These are phyloP conservation scores for Labroides dimidiatus DNA, from an alignment of 2,797 vertebrate species.

Conservation along the genomic window DNA sequence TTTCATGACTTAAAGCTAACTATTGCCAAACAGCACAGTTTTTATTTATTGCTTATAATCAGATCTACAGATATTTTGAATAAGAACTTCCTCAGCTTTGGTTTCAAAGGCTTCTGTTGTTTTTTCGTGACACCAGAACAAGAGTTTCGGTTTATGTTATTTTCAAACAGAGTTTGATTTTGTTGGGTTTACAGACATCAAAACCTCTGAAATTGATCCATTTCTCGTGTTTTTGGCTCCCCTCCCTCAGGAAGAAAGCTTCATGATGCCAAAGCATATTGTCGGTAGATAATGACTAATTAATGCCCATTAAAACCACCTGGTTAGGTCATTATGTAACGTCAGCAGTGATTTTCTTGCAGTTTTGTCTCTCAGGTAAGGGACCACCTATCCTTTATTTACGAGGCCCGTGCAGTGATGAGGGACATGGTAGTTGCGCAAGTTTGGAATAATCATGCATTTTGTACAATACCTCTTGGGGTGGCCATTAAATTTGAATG, in stretches of 20 bases:
- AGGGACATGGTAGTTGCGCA: constrained; percentile 18
- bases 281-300: constrained; percentile 37
- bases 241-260: constrained; percentile 14
- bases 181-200: constrained; percentile 16
- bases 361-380: constrained; percentile 26
- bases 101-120: no score
- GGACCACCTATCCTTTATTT: constrained; percentile 36
- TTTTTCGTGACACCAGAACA: not conserved
- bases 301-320: constrained; percentile 39
- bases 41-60: no score
- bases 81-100: no score
- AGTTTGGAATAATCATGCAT: constrained; percentile 22
- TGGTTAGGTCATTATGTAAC: constrained; percentile 34
- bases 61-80: no score
- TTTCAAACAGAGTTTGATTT: not conserved
- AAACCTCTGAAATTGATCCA: constrained; percentile 2
- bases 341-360: constrained; percentile 25
- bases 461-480: constrained; percentile 49
- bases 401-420: constrained; percentile 23
- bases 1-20: no score
- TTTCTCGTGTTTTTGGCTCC: constrained; percentile 19
- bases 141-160: not conserved
- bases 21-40: no score
- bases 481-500: constrained; percentile 55
- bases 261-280: constrained; percentile 26